Percentiles rank a stretch among this genome's conserved stretches.
Conservation (phyloP, 2,888 invertebrate species). For the Gerris lacustris region DNA sequence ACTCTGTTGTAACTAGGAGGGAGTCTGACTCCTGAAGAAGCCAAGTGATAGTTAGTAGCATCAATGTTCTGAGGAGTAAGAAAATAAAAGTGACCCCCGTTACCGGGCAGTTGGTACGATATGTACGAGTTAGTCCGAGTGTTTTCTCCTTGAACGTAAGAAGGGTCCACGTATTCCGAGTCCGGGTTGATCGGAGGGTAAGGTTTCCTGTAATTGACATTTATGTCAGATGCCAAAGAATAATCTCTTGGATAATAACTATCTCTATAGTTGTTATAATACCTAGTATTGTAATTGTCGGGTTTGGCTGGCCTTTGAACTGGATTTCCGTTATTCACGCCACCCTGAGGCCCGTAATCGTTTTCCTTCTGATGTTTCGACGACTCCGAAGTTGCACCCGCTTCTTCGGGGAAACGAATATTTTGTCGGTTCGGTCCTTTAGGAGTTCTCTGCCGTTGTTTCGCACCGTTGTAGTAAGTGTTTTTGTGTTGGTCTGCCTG, state of each 20-base stretch:
- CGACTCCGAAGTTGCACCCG: slow-evolving; percentile 13
- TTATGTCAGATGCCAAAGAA: slow-evolving; percentile 52
- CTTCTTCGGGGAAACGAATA: slow-evolving; percentile 21
- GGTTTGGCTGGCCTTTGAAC: slow-evolving; percentile 25
- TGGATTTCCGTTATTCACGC: slow-evolving; percentile 23
- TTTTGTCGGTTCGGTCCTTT: slow-evolving; percentile 15
- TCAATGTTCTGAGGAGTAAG: slow-evolving; percentile 49
- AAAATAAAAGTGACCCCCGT: slow-evolving; percentile 67
- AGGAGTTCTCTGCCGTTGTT: not conserved
- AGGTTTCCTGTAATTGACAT: slow-evolving; percentile 58
- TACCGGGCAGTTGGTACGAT: slow-evolving; percentile 60
- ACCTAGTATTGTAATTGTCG: not conserved
- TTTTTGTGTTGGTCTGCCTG: slow-evolving; percentile 33
- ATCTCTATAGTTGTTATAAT: slow-evolving; percentile 15
- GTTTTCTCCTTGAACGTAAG: slow-evolving; percentile 17
- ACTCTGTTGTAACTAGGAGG: not conserved
- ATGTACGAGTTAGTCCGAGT: slow-evolving; percentile 39
- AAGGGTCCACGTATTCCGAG: slow-evolving; percentile 46
- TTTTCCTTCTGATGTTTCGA: not conserved
- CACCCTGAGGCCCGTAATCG: not conserved
- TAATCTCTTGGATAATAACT: slow-evolving; percentile 30
- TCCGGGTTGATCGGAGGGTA: slow-evolving; percentile 55
- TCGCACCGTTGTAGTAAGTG: slow-evolving; percentile 23
- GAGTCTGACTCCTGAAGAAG: not conserved
- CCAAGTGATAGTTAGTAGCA: slow-evolving; percentile 6